These are phyloP conservation scores for Botrylloides violaceus DNA, from an alignment of 23 tunicate genomes.

Conservation along the genomic window DNA sequence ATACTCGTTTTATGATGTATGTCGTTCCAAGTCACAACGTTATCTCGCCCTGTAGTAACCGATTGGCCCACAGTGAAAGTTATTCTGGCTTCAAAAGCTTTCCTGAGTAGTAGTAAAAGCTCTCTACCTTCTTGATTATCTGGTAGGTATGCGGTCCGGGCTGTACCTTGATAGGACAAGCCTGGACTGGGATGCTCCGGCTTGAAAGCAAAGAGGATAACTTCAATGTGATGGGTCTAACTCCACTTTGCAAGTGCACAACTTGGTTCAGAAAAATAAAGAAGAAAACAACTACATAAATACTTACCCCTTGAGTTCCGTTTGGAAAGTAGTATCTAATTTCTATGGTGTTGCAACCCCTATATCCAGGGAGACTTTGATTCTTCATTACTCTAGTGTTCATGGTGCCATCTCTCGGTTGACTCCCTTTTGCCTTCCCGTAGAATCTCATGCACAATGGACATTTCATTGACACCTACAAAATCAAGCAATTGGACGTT, in stretches of 20 bases:
- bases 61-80: constrained; percentile 24
- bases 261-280: no score
- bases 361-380: constrained; percentile 2
- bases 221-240: no score
- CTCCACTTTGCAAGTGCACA: no score
- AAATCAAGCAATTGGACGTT: not conserved
- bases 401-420: constrained; percentile 41
- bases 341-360: not conserved
- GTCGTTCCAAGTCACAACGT: constrained; percentile 23
- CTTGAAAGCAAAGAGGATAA: not conserved
- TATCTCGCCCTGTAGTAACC: constrained; percentile 17
- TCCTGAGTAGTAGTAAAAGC: constrained; percentile 3
- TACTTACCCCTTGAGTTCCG: constrained; percentile 23
- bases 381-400: not conserved
- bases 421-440: constrained; percentile 52
- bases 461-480: constrained; percentile 21
- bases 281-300: no score
- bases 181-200: constrained; percentile 30
- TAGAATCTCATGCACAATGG: constrained; percentile 62
- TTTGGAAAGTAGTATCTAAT: not conserved
- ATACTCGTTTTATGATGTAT: constrained; percentile 26
- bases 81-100: constrained; percentile 17
- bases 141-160: constrained; percentile 18
- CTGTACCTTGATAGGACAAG: constrained; percentile 1
- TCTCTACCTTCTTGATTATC: constrained; percentile 13